Evolutionary conservation across 2,113 vertebrate species (phyloP), one percentile per base, ranked within the genome.

Genomic region (Melanerpes aurifrons): DNA sequence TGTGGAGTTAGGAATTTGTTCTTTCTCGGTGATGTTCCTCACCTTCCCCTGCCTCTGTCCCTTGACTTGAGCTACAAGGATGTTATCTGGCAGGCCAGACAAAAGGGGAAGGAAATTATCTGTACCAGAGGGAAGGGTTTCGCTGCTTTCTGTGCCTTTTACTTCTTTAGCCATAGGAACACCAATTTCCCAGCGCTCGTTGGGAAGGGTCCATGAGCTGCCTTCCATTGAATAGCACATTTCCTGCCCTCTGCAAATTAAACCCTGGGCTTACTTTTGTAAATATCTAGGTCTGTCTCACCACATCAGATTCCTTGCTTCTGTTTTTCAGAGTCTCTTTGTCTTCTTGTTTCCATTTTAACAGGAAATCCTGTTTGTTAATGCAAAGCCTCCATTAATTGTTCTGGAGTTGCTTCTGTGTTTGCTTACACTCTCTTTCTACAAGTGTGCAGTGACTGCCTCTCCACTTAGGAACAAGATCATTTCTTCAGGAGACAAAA

Each of bases 211-310:
- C 80, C 84, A 48, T 37, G 62, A 77, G 86, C 96, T 91, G 83
- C 89, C 90, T 94, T 93, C 80, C 29, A 86, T 78, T 94, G 70
- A 94, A 96, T 53, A 53, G 24, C 96, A 95, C 84, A 40, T 93
- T 96, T 97, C 87, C 85, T 28, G 1, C 56, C 89, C 35, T 31
- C 3, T 53, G 50, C 50, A 53, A 53, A 53, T 53, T 53, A 53
- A 53, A 53, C 50, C 25, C 50, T 53, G 50, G 6, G 68, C 62
- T 90, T 91, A 82, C 56, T 91, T 94, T 82, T 92, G 79, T 97
- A 97, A 98, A 98, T 97, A 97, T 97, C 98, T 97, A 91, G 88
- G 94, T 97, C 68, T 81, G 71, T 90, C 90, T 97, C 90, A 84
- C 91, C 67, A 93, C 94, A 97, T 96, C 76, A 87, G 59, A 97